phyloP scores from a whole-genome alignment of 2,888 invertebrate genomes.

The Nomada fabriciana region DNA sequence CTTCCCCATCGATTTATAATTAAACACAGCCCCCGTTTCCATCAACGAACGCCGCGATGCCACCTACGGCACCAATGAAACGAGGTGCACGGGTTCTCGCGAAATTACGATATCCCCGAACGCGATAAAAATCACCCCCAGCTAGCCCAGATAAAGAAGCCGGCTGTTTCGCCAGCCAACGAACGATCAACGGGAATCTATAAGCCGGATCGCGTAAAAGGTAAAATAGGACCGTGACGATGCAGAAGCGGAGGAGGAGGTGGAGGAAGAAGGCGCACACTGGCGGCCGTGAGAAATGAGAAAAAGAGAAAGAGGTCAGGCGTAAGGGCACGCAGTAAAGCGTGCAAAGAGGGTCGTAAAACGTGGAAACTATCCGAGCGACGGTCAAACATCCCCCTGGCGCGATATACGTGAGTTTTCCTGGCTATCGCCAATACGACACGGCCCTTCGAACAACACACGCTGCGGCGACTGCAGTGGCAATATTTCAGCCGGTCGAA shows the following conservation, averaged over 20 bases:
- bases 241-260: not conserved
- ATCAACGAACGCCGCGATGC: not conserved
- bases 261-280: not conserved
- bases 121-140: not conserved
- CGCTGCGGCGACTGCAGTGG: slow-evolving; percentile 68
- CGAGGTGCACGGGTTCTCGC: too few species aligned
- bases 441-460: slow-evolving; percentile 46
- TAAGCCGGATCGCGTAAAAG: not conserved
- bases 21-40: not conserved
- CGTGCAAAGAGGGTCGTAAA: slow-evolving; percentile 60
- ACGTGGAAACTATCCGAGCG: slow-evolving; percentile 50
- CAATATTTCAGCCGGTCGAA: slow-evolving; percentile 66
- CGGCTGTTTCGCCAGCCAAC: not conserved
- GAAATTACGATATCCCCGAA: not conserved
- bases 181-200: not conserved
- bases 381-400: slow-evolving; percentile 36
- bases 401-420: slow-evolving; percentile 36
- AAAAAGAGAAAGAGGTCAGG: slow-evolving; percentile 25
- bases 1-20: slow-evolving; percentile 4
- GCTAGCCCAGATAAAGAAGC: not conserved
- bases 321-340: slow-evolving; percentile 55
- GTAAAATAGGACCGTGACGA: too few species aligned
- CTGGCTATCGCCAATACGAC: slow-evolving; percentile 36
- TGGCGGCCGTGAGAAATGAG: not conserved
- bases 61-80: not conserved